Conservation (phyloP, 2,113 vertebrate species). For the Larimichthys crocea region DNA sequence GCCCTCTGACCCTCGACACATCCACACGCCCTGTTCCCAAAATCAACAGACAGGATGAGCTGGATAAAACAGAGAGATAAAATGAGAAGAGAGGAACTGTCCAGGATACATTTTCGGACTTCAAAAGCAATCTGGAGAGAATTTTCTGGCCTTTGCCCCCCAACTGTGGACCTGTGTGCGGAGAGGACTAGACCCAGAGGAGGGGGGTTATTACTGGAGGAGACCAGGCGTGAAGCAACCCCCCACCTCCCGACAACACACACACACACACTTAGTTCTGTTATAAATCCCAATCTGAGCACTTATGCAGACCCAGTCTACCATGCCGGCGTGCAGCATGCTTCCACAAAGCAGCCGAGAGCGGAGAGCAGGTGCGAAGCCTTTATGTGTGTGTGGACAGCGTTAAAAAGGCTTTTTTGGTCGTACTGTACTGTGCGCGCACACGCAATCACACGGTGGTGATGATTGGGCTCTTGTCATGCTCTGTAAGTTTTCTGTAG, state of each 20-base stretch:
- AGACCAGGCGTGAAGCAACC: conserved; percentile 88
- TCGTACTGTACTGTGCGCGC: conserved; percentile 53
- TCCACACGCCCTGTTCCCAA: conserved; percentile 71
- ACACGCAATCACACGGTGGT: conserved; percentile 62
- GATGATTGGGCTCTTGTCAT: conserved; percentile 82
- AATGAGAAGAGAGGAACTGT: conserved; percentile 74
- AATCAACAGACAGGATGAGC: conserved; percentile 76
- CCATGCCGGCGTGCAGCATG: conserved; percentile 54
- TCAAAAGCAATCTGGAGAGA: conserved; percentile 94
- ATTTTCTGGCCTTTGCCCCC: conserved; percentile 93
- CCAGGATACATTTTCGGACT: conserved; percentile 89
- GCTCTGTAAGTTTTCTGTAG: conserved; percentile 80
- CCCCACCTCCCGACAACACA: conserved; percentile 44
- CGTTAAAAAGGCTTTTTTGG: conserved; percentile 42
- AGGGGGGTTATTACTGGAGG: conserved; percentile 89
- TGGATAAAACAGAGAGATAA: conserved; percentile 78
- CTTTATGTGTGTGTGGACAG: conserved; percentile 25
- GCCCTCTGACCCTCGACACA: conserved; percentile 85
- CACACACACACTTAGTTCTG: conserved; percentile 58
- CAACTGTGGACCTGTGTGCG: conserved; percentile 83
- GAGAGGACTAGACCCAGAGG: conserved; percentile 89
- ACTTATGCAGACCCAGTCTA: conserved; percentile 73
- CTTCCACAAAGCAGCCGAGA: conserved; percentile 37
- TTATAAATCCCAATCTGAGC: conserved; percentile 70
- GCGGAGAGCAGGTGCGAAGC: conserved; percentile 62